These are phyloP conservation scores for Aphidoletes aphidimyza DNA, from an alignment of 2,888 invertebrate genomes.

Conservation along the genomic window DNA sequence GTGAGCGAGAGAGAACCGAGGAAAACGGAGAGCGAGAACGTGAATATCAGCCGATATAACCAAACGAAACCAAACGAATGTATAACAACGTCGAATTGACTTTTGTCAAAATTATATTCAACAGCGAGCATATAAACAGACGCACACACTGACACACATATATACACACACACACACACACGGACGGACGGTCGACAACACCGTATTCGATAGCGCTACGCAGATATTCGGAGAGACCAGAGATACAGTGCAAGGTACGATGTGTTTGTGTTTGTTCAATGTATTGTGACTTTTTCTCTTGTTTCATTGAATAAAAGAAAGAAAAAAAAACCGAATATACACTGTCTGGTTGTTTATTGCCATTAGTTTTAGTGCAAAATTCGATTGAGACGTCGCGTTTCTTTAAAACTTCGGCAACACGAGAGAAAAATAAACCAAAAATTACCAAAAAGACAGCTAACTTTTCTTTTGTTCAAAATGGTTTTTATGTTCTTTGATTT, in stretches of 20 bases:
- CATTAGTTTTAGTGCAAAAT: conserved; percentile 51
- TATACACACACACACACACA: background rate
- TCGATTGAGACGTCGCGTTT: conserved; percentile 33
- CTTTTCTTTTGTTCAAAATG: background rate
- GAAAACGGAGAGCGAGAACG: background rate
- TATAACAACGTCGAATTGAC: conserved; percentile 26
- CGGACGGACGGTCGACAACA: background rate
- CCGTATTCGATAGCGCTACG: background rate
- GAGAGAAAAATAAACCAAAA: conserved; percentile 2
- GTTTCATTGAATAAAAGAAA: conserved; percentile 13
- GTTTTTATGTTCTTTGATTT: background rate
- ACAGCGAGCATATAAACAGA: conserved; percentile 29
- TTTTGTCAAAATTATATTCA: conserved; percentile 48
- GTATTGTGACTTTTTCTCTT: background rate
- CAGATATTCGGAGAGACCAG: conserved; percentile 12
- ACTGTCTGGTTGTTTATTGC: conserved; percentile 47
- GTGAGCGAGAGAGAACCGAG: background rate
- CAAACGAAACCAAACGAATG: conserved; percentile 43
- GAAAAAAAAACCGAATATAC: no score
- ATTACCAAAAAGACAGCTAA: background rate
- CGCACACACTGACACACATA: conserved; percentile 13
- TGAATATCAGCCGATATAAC: background rate
- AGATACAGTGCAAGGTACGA: conserved; percentile 12
- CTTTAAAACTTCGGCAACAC: conserved; percentile 39
- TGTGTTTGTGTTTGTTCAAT: conserved; percentile 8